phyloP scores from a whole-genome alignment of 1,140 invertebrate genomes.

The Drosophila subpulchrella region DNA sequence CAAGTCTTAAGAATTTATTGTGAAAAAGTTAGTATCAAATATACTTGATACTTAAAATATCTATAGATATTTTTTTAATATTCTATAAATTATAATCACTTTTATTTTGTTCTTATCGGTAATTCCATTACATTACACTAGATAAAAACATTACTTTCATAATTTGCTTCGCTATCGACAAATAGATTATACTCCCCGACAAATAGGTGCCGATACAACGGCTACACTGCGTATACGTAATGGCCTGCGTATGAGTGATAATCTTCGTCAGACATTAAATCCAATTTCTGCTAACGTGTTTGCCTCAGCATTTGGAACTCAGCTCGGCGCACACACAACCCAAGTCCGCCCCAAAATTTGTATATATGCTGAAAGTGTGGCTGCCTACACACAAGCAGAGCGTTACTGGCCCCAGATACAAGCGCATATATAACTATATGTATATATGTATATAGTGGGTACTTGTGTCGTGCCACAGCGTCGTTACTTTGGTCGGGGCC shows the following conservation, averaged over 20 bases:
- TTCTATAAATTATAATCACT: too few relatives aligned
- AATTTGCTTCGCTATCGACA: background rate
- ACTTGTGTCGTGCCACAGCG: slow-evolving; percentile 64
- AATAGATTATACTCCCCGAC: background rate
- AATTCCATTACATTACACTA: too few relatives aligned
- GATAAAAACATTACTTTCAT: too few relatives aligned
- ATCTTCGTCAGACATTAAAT: background rate
- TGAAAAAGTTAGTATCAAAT: too few relatives aligned
- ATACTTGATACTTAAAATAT: too few relatives aligned
- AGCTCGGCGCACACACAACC: background rate
- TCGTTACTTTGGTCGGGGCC: slow-evolving; percentile 59
- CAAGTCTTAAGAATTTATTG: too few relatives aligned
- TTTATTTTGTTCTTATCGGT: too few relatives aligned
- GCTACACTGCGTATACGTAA: slow-evolving; percentile 1
- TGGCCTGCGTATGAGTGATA: slow-evolving; percentile 5
- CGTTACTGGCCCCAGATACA: slow-evolving; percentile 34
- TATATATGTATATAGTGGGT: slow-evolving; percentile 38
- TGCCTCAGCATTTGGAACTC: background rate
- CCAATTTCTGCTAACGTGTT: slow-evolving; percentile 1
- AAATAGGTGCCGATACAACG: background rate
- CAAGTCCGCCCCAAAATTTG: slow-evolving; percentile 43
- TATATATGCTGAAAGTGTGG: slow-evolving; percentile 42
- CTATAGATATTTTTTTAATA: too few relatives aligned
- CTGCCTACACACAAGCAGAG: slow-evolving; percentile 27
- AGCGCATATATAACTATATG: slow-evolving; percentile 29